phyloP scores from a whole-genome alignment of 2,888 invertebrate species.

The Yponomeuta sedellus region DNA sequence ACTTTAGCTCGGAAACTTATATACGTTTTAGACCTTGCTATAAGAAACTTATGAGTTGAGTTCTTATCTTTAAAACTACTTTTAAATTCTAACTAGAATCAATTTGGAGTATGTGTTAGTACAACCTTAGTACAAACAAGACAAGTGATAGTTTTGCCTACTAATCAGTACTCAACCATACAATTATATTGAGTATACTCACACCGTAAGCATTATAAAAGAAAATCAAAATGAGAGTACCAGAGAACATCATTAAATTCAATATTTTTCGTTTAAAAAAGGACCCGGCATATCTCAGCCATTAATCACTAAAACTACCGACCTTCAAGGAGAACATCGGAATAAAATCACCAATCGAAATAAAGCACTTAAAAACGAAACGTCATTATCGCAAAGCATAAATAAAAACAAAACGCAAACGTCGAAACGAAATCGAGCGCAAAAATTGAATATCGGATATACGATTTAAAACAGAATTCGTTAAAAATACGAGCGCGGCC shows the following conservation, averaged over 20 bases:
- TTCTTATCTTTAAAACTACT: too few relatives aligned
- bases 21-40: background rate
- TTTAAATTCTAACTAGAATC: background rate
- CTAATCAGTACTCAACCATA: background rate
- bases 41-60: background rate
- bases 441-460: slow-evolving; percentile 74
- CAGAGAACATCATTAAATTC: slow-evolving; percentile 74
- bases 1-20: slow-evolving; percentile 47
- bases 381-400: slow-evolving; percentile 76
- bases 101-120: background rate
- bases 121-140: background rate
- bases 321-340: slow-evolving; percentile 73
- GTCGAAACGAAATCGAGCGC: slow-evolving; percentile 60
- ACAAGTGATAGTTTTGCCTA: background rate
- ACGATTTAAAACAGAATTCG: slow-evolving; percentile 74
- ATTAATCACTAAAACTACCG: slow-evolving; percentile 76
- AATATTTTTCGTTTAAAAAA: slow-evolving; percentile 74
- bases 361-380: slow-evolving; percentile 76
- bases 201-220: too few relatives aligned
- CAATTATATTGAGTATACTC: too few relatives aligned
- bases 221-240: slow-evolving; percentile 34
- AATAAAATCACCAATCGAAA: slow-evolving; percentile 76
- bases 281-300: slow-evolving; percentile 72
- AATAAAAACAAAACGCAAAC: slow-evolving; percentile 48
- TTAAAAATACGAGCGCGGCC: slow-evolving; percentile 72